Conservation (phyloP, 2,797 vertebrate species). For the Phalloptychus januarius region DNA sequence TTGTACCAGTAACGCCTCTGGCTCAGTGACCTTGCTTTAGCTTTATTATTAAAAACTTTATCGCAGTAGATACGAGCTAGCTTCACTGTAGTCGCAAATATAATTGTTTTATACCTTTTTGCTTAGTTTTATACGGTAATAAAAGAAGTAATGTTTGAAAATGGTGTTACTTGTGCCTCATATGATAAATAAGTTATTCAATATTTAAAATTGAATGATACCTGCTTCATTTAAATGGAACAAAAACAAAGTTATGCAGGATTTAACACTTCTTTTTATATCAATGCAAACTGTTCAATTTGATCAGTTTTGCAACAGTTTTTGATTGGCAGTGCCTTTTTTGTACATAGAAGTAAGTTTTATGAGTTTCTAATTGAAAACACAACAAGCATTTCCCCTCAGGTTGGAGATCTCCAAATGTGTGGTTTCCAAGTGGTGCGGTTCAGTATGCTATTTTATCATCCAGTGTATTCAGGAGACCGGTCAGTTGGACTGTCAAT, state of each 20-base stretch:
- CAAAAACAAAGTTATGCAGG: background rate
- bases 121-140: background rate
- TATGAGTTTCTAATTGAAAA: background rate
- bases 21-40: conserved; percentile 23
- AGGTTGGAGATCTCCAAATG: background rate
- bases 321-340: background rate
- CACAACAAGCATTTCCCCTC: background rate
- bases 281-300: background rate
- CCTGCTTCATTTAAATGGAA: background rate
- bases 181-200: background rate
- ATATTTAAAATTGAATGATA: background rate
- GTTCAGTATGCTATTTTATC: background rate
- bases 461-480: background rate
- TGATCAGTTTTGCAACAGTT: background rate
- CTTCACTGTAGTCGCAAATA: background rate
- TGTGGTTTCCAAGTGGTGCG: background rate
- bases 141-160: background rate
- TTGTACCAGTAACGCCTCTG: background rate
- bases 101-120: background rate
- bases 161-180: background rate
- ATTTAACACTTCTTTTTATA: background rate
- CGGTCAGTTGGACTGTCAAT: background rate
- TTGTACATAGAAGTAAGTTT: background rate
- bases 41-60: conserved; percentile 23
- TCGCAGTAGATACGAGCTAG: background rate